Evolutionary conservation across 2,888 invertebrate genomes (phyloP), one percentile per base, ranked within the genome.

Genomic region (Julus scanicus): DNA sequence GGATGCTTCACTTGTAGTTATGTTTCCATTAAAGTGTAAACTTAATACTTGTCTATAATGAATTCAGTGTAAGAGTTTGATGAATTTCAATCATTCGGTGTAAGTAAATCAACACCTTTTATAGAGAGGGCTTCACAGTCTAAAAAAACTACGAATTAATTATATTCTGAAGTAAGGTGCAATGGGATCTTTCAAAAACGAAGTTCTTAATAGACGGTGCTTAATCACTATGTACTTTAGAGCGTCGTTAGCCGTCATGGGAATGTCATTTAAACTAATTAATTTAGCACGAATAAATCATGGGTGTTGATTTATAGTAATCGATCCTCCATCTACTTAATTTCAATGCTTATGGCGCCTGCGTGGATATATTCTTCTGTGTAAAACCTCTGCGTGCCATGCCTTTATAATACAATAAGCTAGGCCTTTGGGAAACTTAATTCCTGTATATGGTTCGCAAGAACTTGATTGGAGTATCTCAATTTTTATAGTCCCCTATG

Each of bases 291-390:
- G 80, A 80, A 80, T 80, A 80, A 80, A 80, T 80, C 80, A 80
- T 80, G 80, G 80, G 80, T 80, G 80, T 80, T 80, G 80, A 80
- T 80, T 6, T 80, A 80, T 80, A 80, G 80, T 80, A 80, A 80
- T 80, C 80, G 80, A 80, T 80, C 80, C 80, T 80, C 80, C 3
- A 80, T 80, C 80, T 37, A 80, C 80, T 80, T 71, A 80, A 20
- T 80, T 80, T 29, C 80, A 9, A 37, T 37, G 80, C 80, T 80
- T 37, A 37, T 9, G 37, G 37, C 80, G 9, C 6, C 29, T 11
- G 29, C 37, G 29, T 80, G 80, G 80, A 80, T 80, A 80, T 37
- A 80, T 37, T 37, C 20, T 37, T 37, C 11, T 29, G n/a, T 9
- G 29, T 80, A 80, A 80, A 80, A 80, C 80, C 80, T 6, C 2